Evolutionary conservation across 2,888 invertebrate species (phyloP).

Genomic region (Trisateles emortualis): DNA sequence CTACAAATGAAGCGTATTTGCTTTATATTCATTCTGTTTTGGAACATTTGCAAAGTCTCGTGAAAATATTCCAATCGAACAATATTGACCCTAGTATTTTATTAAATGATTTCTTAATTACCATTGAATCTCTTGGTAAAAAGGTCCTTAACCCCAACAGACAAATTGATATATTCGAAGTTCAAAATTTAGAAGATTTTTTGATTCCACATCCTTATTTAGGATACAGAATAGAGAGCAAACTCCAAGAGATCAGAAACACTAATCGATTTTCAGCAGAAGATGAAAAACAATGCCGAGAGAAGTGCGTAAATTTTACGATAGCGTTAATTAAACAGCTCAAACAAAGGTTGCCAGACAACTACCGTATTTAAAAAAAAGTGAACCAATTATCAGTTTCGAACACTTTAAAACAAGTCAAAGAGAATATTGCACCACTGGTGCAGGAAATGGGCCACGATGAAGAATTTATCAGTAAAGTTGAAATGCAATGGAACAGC

Average conservation of each 20-base stretch:
- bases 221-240: slow-evolving; percentile 4
- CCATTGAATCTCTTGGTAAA: slow-evolving; percentile 4
- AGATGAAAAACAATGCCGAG: slow-evolving; percentile 3
- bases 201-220: slow-evolving; percentile 6
- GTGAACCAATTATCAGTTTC: not conserved
- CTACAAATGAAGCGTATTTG: not conserved
- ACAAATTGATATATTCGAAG: slow-evolving; percentile 5
- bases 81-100: slow-evolving; percentile 5
- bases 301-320: slow-evolving; percentile 3
- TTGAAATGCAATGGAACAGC: not conserved
- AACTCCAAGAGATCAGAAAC: slow-evolving; percentile 6
- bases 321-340: slow-evolving; percentile 6
- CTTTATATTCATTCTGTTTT: not conserved
- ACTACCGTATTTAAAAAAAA: slow-evolving; percentile 5
- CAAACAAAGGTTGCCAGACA: slow-evolving; percentile 5
- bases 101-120: slow-evolving; percentile 5
- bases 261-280: slow-evolving; percentile 7
- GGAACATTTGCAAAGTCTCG: not conserved
- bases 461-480: not conserved
- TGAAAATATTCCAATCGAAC: slow-evolving; percentile 2
- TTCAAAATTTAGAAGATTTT: slow-evolving; percentile 8
- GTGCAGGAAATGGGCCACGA: slow-evolving; percentile 1
- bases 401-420: slow-evolving; percentile 3
- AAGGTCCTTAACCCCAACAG: slow-evolving; percentile 4
- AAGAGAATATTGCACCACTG: slow-evolving; percentile 1